Base-by-base conservation (phyloP, 2,113 vertebrate species). In the Rhineura floridana region DNA sequence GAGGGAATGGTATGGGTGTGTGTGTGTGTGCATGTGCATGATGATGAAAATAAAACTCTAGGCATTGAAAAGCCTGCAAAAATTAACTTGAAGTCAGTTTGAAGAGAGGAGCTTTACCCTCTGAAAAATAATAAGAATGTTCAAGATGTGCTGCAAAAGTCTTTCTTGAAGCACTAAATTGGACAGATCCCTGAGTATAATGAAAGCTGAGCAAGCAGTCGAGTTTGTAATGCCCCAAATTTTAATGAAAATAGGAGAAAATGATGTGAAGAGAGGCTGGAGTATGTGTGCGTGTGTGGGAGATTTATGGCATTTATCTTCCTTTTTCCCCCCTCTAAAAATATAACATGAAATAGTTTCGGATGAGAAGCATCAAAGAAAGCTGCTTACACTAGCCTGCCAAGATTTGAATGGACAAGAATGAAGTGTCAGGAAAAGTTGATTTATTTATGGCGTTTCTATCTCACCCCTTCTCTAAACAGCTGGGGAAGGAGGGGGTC, bases 21-120 rank as follows among this genome's bases (percentile, higher is more conserved):
- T 70, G 33, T n/a, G 67, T n/a, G 13, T n/a, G 33, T 25, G 23
- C 25, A 23, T 25, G 59, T 25, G 59, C 25, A 39, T 36, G 11
- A 48, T 77, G 10, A 92, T 55, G 70, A 33, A 85, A 90, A 93
- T 59, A 88, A 83, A 93, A 52, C 25, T 79, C 65, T 50, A 0
- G 0, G 0, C 5, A 88, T 30, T 67, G 50, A 91, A 87, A 87
- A 72, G 78, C 55, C 62, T 83, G 19, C 44, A 63, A 93, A 94
- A 92, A 88, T 15, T 70, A 72, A 88, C 33, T 87, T 90, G 0
- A 85, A 83, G n/a, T 10, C 2, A 85, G 81, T 85, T 88, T 67
- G 87, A 9, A 76, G 59, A 65, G 36, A 85, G n/a, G 25, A 59
- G 84, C 55, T 46, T 82, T 81, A 75, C 36, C 48, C 28, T 84